Evolutionary conservation across 2,797 vertebrate species (phyloP), one percentile per base, ranked within the genome.

Genomic region (Heliangelus exortis): DNA sequence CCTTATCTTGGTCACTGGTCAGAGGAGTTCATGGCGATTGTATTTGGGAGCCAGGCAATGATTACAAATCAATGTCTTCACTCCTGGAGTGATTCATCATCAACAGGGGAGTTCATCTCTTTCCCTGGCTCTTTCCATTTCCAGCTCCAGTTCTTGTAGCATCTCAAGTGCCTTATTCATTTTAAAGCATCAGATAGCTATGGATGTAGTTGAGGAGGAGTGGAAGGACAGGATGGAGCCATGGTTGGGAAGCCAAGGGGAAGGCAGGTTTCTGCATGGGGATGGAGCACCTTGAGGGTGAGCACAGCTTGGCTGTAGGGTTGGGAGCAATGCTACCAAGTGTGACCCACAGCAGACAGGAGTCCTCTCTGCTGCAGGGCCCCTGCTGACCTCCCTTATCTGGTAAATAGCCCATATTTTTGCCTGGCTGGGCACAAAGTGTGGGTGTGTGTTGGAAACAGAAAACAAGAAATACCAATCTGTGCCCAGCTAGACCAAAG

Each of bases 1-100:
- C 67, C 48, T 93, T 10, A 1, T 84, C 55, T 59, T 3, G 0
- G 63, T 47, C 3, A 2, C 82, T 90, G 92, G 61, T 21, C 89
- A 86, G 81, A 92, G 90, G 85, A 95, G 93, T 92, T 94, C 62
- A 26, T 0, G 1, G 80, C 69, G 89, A 34, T 85, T 94, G 7
- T 79, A 76, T 89, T 9, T 84, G 86, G 78, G 59, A 95, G 59
- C 48, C 71, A 65, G 71, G 83, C 71, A 66, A 89, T 39, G 88
- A 94, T 87, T 67, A 54, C 88, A 87, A 84, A 95, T 89, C 93
- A 89, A 84, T 90, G 55, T 55, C 77, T 87, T 28, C 26, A 20
- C 45, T 89, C 86, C 23, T 5, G 0, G 31, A 53, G 59, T 61
- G 85, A 88, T 90, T 73, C 74, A 90, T 91, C 9, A 28, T 87